These are phyloP conservation scores for Scomber scombrus DNA, from an alignment of 2,113 vertebrate genomes.

Conservation along the genomic window DNA sequence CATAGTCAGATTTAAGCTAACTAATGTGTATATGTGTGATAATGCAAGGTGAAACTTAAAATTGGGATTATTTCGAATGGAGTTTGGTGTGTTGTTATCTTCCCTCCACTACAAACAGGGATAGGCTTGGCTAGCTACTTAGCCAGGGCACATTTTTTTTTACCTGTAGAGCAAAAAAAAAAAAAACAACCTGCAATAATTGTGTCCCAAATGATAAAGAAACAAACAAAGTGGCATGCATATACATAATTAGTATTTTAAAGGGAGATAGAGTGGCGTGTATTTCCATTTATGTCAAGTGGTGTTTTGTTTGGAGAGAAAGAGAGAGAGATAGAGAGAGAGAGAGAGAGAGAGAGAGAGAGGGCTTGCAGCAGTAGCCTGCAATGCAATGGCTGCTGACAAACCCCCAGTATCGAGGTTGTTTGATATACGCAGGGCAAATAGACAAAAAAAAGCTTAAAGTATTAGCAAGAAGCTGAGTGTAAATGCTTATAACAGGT, in stretches of 20 bases:
- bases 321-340: too few relatives aligned
- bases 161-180: slow-evolving; percentile 56
- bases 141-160: slow-evolving; percentile 32
- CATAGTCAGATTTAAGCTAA: rapidly evolving
- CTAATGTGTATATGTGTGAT: not conserved
- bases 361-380: slow-evolving; percentile 32
- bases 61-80: slow-evolving; percentile 48
- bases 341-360: not conserved
- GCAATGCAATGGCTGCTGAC: slow-evolving; percentile 59
- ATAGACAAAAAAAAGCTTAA: slow-evolving; percentile 64
- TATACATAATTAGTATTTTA: not conserved
- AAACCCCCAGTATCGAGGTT: slow-evolving; percentile 36
- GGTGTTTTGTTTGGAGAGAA: too few relatives aligned
- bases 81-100: slow-evolving; percentile 41
- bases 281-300: not conserved
- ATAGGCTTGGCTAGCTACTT: slow-evolving; percentile 61
- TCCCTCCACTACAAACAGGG: not conserved
- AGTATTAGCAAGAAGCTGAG: slow-evolving; percentile 54
- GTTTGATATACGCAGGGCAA: slow-evolving; percentile 62
- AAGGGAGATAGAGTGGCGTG: not conserved
- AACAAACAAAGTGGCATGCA: not conserved
- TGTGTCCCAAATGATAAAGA: not conserved
- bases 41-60: not conserved
- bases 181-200: not conserved
- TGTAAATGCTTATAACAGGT: slow-evolving; percentile 34